Evolutionary conservation across 2,797 vertebrate species (phyloP).

Genomic region (Tapera naevia): DNA sequence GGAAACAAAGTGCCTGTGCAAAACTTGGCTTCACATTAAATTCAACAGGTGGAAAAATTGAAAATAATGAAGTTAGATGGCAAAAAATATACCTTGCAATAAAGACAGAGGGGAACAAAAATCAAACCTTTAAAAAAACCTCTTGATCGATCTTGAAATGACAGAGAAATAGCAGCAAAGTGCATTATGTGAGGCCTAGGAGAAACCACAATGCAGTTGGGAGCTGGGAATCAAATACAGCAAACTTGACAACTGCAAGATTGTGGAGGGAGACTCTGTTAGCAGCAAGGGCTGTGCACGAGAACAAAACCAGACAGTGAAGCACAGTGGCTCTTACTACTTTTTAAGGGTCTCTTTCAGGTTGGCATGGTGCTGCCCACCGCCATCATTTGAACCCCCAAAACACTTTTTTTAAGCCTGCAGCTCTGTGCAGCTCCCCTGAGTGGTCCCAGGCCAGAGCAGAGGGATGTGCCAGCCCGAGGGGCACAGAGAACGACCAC

Average conservation of each 20-base stretch:
- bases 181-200: neutral
- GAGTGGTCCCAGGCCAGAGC: neutral
- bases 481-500: neutral
- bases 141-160: neutral
- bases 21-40: neutral
- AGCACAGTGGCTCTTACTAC: neutral
- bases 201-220: neutral
- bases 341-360: neutral
- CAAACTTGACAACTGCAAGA: neutral
- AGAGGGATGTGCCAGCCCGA: neutral
- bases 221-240: neutral
- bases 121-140: neutral
- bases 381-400: neutral
- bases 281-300: neutral
- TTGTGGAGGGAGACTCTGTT: neutral
- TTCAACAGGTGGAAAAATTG: neutral
- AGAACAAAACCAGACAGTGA: neutral
- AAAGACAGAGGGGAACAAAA: neutral
- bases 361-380: neutral
- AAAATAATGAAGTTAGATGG: neutral
- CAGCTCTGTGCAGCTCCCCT: neutral
- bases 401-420: neutral
- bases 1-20: neutral
- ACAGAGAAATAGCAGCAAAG: neutral
- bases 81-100: neutral